These are phyloP conservation scores for Imbricaverruca yamaguchii DNA, from an alignment of 2,888 invertebrate genomes.

Conservation along the genomic window DNA sequence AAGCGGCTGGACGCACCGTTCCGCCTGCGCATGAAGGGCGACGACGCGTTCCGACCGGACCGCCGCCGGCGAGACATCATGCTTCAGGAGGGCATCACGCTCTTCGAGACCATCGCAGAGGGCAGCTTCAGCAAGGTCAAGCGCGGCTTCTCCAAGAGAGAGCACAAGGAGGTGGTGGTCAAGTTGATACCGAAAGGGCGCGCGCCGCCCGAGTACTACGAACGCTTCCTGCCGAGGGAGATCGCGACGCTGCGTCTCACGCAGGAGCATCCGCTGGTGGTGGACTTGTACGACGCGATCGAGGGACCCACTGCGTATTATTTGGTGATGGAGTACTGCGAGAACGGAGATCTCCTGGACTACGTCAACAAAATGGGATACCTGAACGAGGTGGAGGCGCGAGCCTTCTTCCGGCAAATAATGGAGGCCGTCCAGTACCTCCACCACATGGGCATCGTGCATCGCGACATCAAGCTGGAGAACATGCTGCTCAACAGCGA, in stretches of 20 bases:
- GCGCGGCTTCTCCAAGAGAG: not conserved
- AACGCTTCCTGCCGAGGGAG: not conserved
- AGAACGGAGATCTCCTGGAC: not conserved
- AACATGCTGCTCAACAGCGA: conserved; percentile 12
- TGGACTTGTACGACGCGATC: not conserved
- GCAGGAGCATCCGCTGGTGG: conserved; percentile 15
- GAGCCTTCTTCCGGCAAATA: conserved; percentile 10
- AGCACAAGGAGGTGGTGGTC: conserved; percentile 8
- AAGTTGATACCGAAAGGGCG: not conserved
- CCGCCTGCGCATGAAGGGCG: not conserved
- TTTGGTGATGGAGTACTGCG: conserved; percentile 18
- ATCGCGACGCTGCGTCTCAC: conserved; percentile 4
- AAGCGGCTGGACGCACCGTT: not conserved
- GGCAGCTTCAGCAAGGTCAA: conserved; percentile 17
- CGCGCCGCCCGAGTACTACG: not conserved
- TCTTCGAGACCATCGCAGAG: conserved; percentile 11
- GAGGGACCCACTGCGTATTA: not conserved
- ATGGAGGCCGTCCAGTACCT: conserved; percentile 14
- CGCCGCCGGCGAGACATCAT: not conserved
- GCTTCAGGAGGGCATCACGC: not conserved
- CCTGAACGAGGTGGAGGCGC: conserved; percentile 16
- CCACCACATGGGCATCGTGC: conserved; percentile 16
- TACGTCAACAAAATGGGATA: conserved; percentile 18
- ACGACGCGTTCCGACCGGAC: conserved; percentile 7
- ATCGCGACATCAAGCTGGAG: conserved; percentile 12